Evolutionary conservation across 2,113 vertebrate genomes (phyloP).

Genomic region (Clarias gariepinus): DNA sequence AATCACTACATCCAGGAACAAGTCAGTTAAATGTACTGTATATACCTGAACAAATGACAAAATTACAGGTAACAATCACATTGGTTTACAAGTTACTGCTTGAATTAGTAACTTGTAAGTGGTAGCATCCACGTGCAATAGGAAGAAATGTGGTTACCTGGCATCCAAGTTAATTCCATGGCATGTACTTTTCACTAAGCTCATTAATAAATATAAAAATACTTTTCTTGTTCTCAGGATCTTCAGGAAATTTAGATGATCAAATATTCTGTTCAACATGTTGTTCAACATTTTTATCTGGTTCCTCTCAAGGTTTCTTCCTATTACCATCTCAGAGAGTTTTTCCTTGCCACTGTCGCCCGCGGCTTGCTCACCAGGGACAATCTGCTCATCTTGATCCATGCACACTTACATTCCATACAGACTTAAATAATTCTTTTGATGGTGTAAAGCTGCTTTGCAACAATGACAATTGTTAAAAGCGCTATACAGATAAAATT

Average conservation of each 20-base stretch:
- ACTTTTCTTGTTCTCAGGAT: background rate
- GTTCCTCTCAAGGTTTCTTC: too few relatives aligned
- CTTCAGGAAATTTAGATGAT: background rate
- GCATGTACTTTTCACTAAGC: background rate
- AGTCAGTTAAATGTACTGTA: background rate
- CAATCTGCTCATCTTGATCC: too few relatives aligned
- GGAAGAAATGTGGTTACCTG: background rate
- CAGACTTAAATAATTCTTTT: too few relatives aligned
- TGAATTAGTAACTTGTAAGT: background rate
- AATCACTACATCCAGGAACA: constrained; percentile 30
- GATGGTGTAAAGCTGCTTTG: too few relatives aligned
- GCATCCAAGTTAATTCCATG: background rate
- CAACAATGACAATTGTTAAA: too few relatives aligned
- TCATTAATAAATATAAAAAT: background rate
- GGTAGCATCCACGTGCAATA: too few relatives aligned
- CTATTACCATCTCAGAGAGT: too few relatives aligned
- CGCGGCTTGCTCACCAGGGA: too few relatives aligned
- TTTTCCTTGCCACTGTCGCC: too few relatives aligned
- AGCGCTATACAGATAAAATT: too few relatives aligned
- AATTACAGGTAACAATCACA: background rate
- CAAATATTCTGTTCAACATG: background rate
- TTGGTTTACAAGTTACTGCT: background rate
- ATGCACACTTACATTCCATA: too few relatives aligned
- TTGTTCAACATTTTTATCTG: too few relatives aligned
- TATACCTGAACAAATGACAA: background rate